Conservation (phyloP, 1,140 invertebrate genomes). For the Conopomorpha cramerella region DNA sequence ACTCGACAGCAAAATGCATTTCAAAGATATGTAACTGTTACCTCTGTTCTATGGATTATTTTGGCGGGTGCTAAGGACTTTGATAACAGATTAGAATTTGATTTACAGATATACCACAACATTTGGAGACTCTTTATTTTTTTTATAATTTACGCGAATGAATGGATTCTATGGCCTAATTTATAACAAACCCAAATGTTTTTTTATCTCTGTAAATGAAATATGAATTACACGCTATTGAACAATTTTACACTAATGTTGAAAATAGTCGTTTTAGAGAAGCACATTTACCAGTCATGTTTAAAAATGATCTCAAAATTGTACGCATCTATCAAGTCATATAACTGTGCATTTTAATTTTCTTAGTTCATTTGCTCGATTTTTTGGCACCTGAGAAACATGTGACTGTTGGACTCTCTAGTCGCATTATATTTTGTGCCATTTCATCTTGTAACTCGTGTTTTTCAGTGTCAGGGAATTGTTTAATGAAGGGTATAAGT, state of each 20-base stretch:
- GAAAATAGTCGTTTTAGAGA: neutral
- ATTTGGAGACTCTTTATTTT: neutral
- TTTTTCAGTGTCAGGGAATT: too few species aligned
- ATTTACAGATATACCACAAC: neutral
- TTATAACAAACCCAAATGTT: too few species aligned
- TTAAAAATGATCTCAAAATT: conserved; percentile 43
- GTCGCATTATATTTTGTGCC: conserved; percentile 1
- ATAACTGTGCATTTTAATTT: conserved; percentile 17
- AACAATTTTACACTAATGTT: too few species aligned
- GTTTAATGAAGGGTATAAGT: too few species aligned
- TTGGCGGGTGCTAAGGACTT: conserved; percentile 1
- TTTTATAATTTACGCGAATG: neutral
- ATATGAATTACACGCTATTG: too few species aligned
- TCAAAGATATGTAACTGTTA: too few species aligned
- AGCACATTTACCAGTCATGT: neutral
- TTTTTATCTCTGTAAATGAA: too few species aligned
- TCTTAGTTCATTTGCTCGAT: neutral
- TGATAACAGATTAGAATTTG: too few species aligned
- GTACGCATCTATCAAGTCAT: conserved; percentile 30
- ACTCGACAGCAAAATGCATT: too few species aligned
- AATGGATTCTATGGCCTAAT: too few species aligned
- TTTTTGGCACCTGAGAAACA: too few species aligned
- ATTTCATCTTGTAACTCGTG: too few species aligned
- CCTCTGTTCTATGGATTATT: neutral
- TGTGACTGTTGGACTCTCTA: conserved; percentile 7